Conservation (phyloP, 2,888 invertebrate species). For the Perdita meconis region DNA sequence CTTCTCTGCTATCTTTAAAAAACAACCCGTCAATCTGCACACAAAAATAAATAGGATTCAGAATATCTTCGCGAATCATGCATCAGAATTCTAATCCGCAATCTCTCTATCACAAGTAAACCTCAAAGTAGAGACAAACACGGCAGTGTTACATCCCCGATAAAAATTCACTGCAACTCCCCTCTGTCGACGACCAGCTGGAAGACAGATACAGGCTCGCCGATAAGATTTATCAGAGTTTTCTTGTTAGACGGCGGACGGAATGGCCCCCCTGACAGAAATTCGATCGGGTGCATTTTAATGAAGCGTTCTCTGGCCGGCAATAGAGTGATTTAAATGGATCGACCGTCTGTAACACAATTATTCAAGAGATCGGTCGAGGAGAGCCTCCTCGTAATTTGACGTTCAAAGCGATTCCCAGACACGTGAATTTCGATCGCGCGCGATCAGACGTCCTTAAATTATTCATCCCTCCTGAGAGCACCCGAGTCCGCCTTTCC, state of each 20-base stretch:
- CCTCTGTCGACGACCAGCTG: constrained; percentile 17
- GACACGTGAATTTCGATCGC: constrained; percentile 71
- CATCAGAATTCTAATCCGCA: constrained; percentile 2
- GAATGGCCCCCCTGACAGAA: constrained; percentile 55
- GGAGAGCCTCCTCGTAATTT: constrained; percentile 68
- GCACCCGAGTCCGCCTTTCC: constrained; percentile 18
- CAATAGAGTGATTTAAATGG: constrained; percentile 71
- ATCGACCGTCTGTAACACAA: constrained; percentile 70
- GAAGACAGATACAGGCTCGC: constrained; percentile 24
- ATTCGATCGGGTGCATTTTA: constrained; percentile 70
- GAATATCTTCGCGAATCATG: neutral
- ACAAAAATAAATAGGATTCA: too few relatives aligned
- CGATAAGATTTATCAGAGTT: constrained; percentile 67
- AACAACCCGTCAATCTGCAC: too few relatives aligned
- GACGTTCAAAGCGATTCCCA: constrained; percentile 72
- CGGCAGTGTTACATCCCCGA: neutral
- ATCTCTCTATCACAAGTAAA: constrained; percentile 11
- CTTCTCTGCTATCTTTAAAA: too few relatives aligned
- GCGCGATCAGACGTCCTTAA: constrained; percentile 69
- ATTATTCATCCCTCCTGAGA: constrained; percentile 70
- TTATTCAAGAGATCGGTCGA: constrained; percentile 70
- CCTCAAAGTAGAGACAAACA: neutral
- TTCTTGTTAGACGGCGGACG: constrained; percentile 57
- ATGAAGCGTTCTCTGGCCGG: constrained; percentile 65
- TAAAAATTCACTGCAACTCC: constrained; percentile 13